phyloP scores from a whole-genome alignment of 2,797 vertebrate genomes.

The Hephaestus fuliginosus region DNA sequence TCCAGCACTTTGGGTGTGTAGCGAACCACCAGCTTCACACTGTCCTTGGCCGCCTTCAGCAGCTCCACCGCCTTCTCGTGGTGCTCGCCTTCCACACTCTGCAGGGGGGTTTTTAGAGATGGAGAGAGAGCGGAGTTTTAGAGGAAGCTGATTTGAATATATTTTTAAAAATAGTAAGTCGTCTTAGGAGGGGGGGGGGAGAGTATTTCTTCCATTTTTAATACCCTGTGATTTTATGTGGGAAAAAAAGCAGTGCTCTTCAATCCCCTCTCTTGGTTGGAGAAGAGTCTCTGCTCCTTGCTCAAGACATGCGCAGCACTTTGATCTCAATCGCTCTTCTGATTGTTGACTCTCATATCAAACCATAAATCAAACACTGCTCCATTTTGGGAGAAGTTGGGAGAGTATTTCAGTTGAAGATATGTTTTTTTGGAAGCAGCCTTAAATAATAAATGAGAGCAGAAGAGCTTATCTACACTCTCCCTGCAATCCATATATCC shows the following conservation, averaged over 20 bases:
- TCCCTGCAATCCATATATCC: background rate
- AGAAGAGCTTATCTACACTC: conserved; percentile 3
- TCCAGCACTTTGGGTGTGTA: conserved; percentile 99
- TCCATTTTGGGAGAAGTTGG: background rate
- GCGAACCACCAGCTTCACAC: conserved; percentile 97
- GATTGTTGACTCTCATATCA: conserved; percentile 28
- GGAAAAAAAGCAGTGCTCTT: conserved; percentile 3
- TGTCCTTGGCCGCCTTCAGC: conserved; percentile 97
- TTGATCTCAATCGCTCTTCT: conserved; percentile 29
- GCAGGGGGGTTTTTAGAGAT: conserved; percentile 35
- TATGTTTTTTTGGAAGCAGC: conserved; percentile 1
- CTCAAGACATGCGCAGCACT: conserved; percentile 4
- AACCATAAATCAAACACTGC: conserved; percentile 27
- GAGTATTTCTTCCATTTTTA: conserved; percentile 16
- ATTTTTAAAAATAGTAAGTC: conserved; percentile 8
- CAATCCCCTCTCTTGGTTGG: background rate
- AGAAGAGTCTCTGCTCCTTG: conserved; percentile 10
- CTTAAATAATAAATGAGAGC: conserved; percentile 30
- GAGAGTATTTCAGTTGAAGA: conserved; percentile 16
- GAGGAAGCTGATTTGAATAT: conserved; percentile 29
- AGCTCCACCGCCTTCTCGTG: conserved; percentile 98
- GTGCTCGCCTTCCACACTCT: conserved; percentile 99
- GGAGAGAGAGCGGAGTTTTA: background rate
- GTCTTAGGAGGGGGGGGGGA: background rate
- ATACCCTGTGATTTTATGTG: background rate